Evolutionary conservation across 2,797 vertebrate genomes (phyloP), one percentile per base, ranked within the genome.

Genomic region (Atherinosoma microstoma): DNA sequence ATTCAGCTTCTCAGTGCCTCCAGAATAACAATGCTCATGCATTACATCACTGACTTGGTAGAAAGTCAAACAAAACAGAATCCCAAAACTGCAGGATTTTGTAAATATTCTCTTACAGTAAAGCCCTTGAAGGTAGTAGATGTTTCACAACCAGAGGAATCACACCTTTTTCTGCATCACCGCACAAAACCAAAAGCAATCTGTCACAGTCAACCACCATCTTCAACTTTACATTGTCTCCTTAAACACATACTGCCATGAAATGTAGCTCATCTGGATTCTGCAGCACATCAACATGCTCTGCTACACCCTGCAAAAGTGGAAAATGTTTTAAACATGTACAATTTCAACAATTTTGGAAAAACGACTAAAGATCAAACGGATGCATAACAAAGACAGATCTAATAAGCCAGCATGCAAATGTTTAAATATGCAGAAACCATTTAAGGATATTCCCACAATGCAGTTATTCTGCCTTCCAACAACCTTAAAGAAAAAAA

Each of bases 201-300:
- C 78, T 87, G 88, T 90, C 88, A 89, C 84, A 84, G 76, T 77
- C 80, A 81, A 74, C 75, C 85, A 84, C 78, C 87, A 87, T 79
- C 82, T 81, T 87, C 85, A 94, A 94, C 92, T 94, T 94, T 86
- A 82, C 80, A 84, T 85, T 59, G 84, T 92, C 88, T 89, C 87
- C 82, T 80, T 82, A 74, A 79, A 82, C 79, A 85, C 80, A 75
- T 68, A 78, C 68, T 84, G 79, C 66, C 73, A 83, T 80, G 70
- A 32, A 63, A 78, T 58, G 49, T 15, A 57, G 85, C 84, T 83
- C 75, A 64, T 79, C 62, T 85, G 76, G 84, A 88, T 86, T 79
- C 70, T 84, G 75, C 73, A 85, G 70, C 80, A 76, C 69, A 74
- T 58, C 73, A 35, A 66, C 66, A 70, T 15, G 70, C 75, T 85